phyloP scores from a whole-genome alignment of 2,888 invertebrate genomes.

The Drosophila lutescens region DNA sequence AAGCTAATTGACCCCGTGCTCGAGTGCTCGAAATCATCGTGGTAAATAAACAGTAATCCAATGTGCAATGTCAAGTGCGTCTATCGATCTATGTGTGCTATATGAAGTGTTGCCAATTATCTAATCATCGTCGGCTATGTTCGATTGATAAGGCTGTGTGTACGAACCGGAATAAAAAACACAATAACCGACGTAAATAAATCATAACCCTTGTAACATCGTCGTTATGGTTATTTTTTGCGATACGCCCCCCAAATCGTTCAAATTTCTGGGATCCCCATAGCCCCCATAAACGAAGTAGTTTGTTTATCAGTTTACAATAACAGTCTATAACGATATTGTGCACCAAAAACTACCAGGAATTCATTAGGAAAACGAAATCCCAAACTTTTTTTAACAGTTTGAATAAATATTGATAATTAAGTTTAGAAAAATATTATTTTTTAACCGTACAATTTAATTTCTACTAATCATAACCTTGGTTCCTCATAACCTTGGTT shows the following conservation, averaged over 20 bases:
- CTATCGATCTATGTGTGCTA: neutral
- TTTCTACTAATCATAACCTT: no score
- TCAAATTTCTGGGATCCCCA: neutral
- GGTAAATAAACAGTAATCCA: neutral
- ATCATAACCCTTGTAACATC: constrained; percentile 17
- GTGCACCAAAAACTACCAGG: neutral
- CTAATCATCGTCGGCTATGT: constrained; percentile 15
- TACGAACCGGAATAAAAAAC: neutral
- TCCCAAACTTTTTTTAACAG: no score
- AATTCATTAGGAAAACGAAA: no score
- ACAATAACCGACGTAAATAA: neutral
- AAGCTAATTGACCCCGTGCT: constrained; percentile 1
- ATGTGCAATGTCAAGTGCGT: constrained; percentile 30
- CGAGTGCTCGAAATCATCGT: constrained; percentile 10
- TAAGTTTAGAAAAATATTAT: no score
- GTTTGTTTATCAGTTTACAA: neutral
- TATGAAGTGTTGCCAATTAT: neutral
- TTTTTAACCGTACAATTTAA: no score
- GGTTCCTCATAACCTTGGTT: neutral
- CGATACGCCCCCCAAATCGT: neutral
- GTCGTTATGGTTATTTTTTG: constrained; percentile 2
- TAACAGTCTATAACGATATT: neutral
- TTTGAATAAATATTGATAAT: no score
- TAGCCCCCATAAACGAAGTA: neutral
- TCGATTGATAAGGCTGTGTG: constrained; percentile 12